These are phyloP conservation scores for Mustelus asterias DNA, from an alignment of 2,113 vertebrate species.

Conservation along the genomic window DNA sequence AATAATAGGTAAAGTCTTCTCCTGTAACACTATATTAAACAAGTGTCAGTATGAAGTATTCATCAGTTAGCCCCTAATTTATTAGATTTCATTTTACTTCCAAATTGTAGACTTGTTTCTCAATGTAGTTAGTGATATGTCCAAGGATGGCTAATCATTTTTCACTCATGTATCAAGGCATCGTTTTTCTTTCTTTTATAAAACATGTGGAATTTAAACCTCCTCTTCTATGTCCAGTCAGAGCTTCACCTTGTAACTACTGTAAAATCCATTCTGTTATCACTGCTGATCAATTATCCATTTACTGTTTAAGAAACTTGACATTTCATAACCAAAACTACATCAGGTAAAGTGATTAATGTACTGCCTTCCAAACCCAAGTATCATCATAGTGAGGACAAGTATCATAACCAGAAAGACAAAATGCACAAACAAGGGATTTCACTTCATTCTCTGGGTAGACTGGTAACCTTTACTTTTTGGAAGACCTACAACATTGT, in stretches of 20 bases:
- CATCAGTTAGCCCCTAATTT: not conserved
- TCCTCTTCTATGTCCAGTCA: not conserved
- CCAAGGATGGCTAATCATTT: not conserved
- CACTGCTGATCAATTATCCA: not conserved
- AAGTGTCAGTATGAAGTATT: not conserved
- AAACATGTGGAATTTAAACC: not conserved
- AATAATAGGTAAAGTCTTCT: not conserved
- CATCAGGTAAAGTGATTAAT: not conserved
- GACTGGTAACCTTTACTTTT: not conserved
- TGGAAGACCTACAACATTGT: not conserved
- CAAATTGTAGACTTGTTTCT: not conserved
- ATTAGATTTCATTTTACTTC: not conserved
- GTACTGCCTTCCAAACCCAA: not conserved
- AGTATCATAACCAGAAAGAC: not conserved
- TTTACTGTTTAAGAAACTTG: not conserved
- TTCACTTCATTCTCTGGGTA: not conserved
- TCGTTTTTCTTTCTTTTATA: not conserved
- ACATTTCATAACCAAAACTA: not conserved
- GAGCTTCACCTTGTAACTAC: not conserved
- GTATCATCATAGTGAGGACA: not conserved
- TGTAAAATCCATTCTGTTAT: not conserved
- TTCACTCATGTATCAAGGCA: not conserved
- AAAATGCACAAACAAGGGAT: not conserved
- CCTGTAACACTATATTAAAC: not conserved
- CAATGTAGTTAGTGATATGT: not conserved